Percentiles rank a stretch among this genome's conserved stretches.
These are phyloP conservation scores for Platypus cylindrus DNA, from an alignment of 2,888 invertebrate species.

Conservation along the genomic window DNA sequence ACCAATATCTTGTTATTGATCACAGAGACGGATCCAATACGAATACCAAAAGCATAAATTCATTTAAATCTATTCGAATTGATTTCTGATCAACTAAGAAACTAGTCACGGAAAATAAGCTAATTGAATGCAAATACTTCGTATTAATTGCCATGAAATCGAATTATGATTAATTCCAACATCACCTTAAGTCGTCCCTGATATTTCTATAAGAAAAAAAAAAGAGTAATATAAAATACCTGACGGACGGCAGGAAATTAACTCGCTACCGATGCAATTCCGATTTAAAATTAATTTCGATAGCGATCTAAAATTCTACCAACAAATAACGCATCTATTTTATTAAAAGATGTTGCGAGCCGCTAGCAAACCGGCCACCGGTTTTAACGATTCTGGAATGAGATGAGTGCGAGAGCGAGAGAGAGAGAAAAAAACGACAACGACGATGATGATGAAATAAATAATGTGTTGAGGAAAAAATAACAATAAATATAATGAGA, in stretches of 20 bases:
- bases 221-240: background rate
- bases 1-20: constrained; percentile 12
- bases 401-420: background rate
- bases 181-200: too few relatives aligned
- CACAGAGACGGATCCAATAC: constrained; percentile 4
- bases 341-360: constrained; percentile 8
- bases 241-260: constrained; percentile 21
- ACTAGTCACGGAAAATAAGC: too few relatives aligned
- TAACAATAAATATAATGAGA: too few relatives aligned
- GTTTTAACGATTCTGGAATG: constrained; percentile 3
- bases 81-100: too few relatives aligned
- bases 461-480: too few relatives aligned
- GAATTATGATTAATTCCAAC: too few relatives aligned
- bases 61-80: too few relatives aligned
- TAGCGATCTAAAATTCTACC: constrained; percentile 19
- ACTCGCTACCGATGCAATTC: constrained; percentile 20
- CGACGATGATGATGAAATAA: too few relatives aligned
- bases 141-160: too few relatives aligned
- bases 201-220: background rate
- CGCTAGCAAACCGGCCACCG: constrained; percentile 9
- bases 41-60: too few relatives aligned
- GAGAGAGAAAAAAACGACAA: too few relatives aligned
- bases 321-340: constrained; percentile 17
- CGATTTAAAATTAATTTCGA: constrained; percentile 22
- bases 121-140: too few relatives aligned